Conservation (phyloP, 1,140 invertebrate species). For the Holotrichia oblita region DNA sequence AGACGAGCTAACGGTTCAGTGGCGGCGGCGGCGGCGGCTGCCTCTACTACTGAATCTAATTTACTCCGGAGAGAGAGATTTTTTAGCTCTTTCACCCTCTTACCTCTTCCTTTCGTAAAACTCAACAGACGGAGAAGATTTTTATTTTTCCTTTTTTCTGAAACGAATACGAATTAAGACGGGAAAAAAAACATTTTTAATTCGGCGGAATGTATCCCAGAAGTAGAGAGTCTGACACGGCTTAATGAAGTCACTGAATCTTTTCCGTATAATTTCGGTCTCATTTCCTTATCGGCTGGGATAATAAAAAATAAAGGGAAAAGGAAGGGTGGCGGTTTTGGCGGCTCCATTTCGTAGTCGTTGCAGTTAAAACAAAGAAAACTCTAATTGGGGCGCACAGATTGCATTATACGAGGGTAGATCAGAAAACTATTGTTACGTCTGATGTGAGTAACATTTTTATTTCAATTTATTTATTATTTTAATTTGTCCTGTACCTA, state of each 20-base stretch:
- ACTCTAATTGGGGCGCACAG: not conserved
- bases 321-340: not conserved
- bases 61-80: slow-evolving; percentile 27
- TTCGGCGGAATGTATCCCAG: not conserved
- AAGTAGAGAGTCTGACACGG: slow-evolving; percentile 20
- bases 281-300: slow-evolving; percentile 18
- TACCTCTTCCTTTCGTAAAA: not conserved
- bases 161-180: not conserved
- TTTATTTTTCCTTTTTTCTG: not conserved
- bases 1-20: not conserved
- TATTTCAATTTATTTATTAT: too few species aligned
- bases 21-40: not conserved
- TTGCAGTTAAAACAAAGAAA: not conserved
- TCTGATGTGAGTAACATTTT: too few species aligned
- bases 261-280: slow-evolving; percentile 33
- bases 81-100: not conserved
- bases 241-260: slow-evolving; percentile 35
- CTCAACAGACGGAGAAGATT: not conserved
- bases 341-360: not conserved
- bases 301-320: not conserved
- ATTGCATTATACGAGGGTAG: not conserved
- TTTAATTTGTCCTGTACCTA: too few species aligned
- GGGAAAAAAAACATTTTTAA: slow-evolving; percentile 11
- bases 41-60: slow-evolving; percentile 18
- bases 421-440: too few species aligned